Evolutionary conservation across 2,797 vertebrate species (phyloP).

Genomic region (Uromys caudimaculatus): DNA sequence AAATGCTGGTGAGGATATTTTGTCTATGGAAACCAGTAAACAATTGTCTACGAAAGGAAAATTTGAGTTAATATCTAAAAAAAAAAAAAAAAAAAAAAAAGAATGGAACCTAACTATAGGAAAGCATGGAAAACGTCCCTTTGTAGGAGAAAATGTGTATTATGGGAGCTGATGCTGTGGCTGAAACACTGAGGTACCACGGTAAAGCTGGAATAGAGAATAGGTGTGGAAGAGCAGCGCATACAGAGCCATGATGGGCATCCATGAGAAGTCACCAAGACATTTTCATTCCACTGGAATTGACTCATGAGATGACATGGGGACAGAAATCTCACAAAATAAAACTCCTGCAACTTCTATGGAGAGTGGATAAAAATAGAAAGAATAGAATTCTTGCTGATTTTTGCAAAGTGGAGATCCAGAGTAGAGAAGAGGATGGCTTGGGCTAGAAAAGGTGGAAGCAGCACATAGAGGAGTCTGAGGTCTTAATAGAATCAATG

Average conservation of each 20-base stretch:
- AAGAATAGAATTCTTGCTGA: background rate
- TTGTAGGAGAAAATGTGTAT: background rate
- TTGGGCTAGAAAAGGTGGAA: background rate
- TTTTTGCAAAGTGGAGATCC: background rate
- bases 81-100: background rate
- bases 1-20: background rate
- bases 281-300: background rate
- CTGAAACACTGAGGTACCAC: background rate
- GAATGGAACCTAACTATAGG: background rate
- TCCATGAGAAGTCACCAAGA: background rate
- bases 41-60: background rate
- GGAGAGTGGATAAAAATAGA: background rate
- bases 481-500: background rate
- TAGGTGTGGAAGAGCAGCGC: fast-evolving
- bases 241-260: no score
- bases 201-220: background rate
- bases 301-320: background rate
- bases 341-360: background rate
- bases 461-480: background rate
- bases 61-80: background rate
- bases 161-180: background rate
- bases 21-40: background rate
- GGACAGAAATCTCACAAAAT: background rate
- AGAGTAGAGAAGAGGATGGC: background rate
- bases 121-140: background rate